Evolutionary conservation across 2,888 invertebrate genomes (phyloP).

Genomic region (Cantharis rufa): DNA sequence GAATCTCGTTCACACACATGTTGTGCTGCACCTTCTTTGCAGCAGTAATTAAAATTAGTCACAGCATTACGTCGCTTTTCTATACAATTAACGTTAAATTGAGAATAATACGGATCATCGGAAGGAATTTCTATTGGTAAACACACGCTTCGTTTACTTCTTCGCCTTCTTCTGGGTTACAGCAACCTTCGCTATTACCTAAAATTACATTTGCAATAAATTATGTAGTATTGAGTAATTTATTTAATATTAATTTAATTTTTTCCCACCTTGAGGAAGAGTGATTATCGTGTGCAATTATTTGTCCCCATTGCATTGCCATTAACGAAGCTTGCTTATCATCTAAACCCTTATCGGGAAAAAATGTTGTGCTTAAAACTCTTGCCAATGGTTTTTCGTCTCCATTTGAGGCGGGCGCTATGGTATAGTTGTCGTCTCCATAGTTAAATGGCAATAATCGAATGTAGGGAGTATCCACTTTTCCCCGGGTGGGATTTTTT

Average conservation of each 20-base stretch:
- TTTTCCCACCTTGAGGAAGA: slow-evolving; percentile 52
- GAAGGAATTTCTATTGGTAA: slow-evolving; percentile 65
- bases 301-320: slow-evolving; percentile 81
- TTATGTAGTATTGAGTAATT: no score
- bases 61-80: slow-evolving; percentile 70
- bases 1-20: no score
- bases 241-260: no score
- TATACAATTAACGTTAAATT: slow-evolving; percentile 66
- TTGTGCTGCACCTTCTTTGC: slow-evolving; percentile 70
- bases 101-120: slow-evolving; percentile 64
- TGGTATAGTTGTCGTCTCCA: slow-evolving; percentile 66
- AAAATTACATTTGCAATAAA: neutral
- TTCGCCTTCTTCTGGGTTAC: neutral
- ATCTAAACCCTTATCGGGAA: slow-evolving; percentile 63
- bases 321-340: slow-evolving; percentile 69
- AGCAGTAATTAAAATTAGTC: slow-evolving; percentile 62
- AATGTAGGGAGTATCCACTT: slow-evolving; percentile 65
- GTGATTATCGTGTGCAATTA: slow-evolving; percentile 77
- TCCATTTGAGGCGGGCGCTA: slow-evolving; percentile 59
- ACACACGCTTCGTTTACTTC: slow-evolving; percentile 59
- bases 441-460: slow-evolving; percentile 70
- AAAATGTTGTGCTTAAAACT: slow-evolving; percentile 65
- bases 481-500: slow-evolving; percentile 71
- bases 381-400: slow-evolving; percentile 68
- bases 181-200: neutral